These are phyloP conservation scores for Subacronicta megacephala DNA, from an alignment of 2,888 invertebrate genomes.

Conservation along the genomic window DNA sequence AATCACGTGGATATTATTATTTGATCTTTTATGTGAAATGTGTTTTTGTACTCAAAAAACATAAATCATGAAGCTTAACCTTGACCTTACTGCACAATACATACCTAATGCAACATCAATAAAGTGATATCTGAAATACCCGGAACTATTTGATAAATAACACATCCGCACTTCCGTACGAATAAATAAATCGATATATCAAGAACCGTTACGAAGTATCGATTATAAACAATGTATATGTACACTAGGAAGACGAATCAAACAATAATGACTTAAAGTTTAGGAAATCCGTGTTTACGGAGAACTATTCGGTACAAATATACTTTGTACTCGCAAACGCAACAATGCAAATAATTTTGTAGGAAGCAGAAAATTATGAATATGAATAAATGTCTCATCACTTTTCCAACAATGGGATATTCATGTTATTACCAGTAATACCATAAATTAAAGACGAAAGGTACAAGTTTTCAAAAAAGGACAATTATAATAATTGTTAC, in stretches of 20 bases:
- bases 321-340: too few species aligned
- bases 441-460: too few species aligned
- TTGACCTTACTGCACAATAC: constrained; percentile 26
- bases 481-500: too few species aligned
- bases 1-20: neutral
- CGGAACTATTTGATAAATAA: constrained; percentile 35
- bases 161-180: constrained; percentile 42
- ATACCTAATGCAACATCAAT: neutral
- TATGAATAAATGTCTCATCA: too few species aligned
- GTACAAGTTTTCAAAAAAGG: too few species aligned
- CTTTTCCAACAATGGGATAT: too few species aligned
- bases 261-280: constrained; percentile 6
- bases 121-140: constrained; percentile 5
- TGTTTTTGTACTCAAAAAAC: neutral
- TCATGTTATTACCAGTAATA: too few species aligned
- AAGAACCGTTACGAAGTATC: constrained; percentile 31
- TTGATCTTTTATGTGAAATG: too few species aligned
- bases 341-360: too few species aligned
- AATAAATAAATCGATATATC: constrained; percentile 30
- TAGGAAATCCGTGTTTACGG: constrained; percentile 24
- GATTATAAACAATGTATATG: constrained; percentile 31
- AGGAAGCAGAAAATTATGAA: too few species aligned
- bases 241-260: constrained; percentile 15
- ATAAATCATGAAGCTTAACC: neutral
- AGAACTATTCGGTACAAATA: too few species aligned